Percentiles rank a stretch among this genome's conserved stretches.
phyloP scores from a whole-genome alignment of 2,888 invertebrate species.

The Drosophila nigritarsus region DNA sequence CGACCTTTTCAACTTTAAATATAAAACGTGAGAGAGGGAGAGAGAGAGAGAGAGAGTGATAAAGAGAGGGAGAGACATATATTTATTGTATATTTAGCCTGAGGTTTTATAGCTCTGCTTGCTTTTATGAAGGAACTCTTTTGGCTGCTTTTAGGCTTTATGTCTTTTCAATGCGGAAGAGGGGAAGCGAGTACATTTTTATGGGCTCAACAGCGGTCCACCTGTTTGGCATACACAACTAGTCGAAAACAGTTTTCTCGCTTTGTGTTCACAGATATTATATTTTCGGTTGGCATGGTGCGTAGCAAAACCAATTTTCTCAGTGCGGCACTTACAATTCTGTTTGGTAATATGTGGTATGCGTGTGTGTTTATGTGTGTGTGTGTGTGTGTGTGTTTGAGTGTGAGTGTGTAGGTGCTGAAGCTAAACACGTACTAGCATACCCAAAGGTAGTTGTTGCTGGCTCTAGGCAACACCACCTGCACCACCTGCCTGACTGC shows the following conservation, averaged over 20 bases:
- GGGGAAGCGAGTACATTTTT: conserved; percentile 57
- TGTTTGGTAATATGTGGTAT: conserved; percentile 69
- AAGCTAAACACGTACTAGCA: conserved; percentile 78
- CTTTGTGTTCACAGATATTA: conserved; percentile 46
- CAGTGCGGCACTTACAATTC: conserved; percentile 53
- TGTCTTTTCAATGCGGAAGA: conserved; percentile 57
- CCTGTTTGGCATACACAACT: conserved; percentile 75
- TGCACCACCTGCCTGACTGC: conserved; percentile 26
- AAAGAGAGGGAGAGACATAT: neutral
- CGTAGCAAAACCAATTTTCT: conserved; percentile 77
- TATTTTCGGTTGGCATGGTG: conserved; percentile 63
- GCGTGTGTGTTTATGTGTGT: conserved; percentile 9
- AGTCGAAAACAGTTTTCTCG: conserved; percentile 46
- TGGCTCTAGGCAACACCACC: conserved; percentile 50
- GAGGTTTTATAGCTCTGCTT: conserved; percentile 27
- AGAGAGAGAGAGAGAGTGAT: too few relatives aligned
- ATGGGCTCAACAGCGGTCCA: conserved; percentile 63
- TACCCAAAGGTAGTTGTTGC: conserved; percentile 41
- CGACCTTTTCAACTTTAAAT: too few relatives aligned
- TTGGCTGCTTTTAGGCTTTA: conserved; percentile 63
- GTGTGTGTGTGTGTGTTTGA: conserved; percentile 11
- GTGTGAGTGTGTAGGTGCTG: conserved; percentile 60
- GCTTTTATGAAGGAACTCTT: conserved; percentile 49
- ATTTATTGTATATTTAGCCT: neutral
- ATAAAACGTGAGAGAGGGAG: too few relatives aligned